These are phyloP conservation scores for Metopia argyrocephala DNA, from an alignment of 2,888 invertebrate genomes.

Conservation along the genomic window DNA sequence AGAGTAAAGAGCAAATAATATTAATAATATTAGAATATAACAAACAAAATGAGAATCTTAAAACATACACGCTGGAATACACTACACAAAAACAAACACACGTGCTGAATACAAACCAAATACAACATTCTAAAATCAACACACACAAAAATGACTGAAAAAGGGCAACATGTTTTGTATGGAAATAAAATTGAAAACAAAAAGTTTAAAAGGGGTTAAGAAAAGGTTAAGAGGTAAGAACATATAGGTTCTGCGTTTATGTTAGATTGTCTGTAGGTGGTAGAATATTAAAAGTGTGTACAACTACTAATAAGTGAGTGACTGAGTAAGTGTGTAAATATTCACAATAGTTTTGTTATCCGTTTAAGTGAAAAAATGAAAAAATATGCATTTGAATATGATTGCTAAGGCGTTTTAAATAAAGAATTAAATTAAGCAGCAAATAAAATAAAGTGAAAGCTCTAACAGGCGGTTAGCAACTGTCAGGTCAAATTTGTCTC, in stretches of 20 bases:
- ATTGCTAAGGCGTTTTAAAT: background rate
- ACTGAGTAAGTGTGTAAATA: background rate
- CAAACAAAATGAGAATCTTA: conserved; percentile 14
- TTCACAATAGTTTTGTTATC: too few relatives aligned
- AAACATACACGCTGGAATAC: background rate
- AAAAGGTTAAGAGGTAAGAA: background rate
- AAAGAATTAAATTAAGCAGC: too few relatives aligned
- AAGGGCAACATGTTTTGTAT: conserved; percentile 13
- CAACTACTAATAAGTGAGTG: background rate
- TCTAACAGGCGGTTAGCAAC: too few relatives aligned
- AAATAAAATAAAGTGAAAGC: too few relatives aligned
- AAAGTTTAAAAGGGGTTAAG: background rate
- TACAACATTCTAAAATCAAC: too few relatives aligned
- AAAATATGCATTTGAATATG: background rate
- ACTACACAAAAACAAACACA: background rate
- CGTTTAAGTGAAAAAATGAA: background rate
- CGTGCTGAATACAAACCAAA: background rate
- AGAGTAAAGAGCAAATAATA: conserved; percentile 28
- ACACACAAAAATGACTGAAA: conserved; percentile 17
- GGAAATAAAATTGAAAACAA: conserved; percentile 22
- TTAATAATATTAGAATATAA: conserved; percentile 10
- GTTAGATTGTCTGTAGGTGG: too few relatives aligned
- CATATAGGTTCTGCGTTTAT: background rate
- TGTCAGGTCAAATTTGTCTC: too few relatives aligned
- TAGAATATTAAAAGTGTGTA: background rate